These are phyloP conservation scores for Corbicula japonica DNA, from an alignment of 2,888 invertebrate species.

Conservation along the genomic window DNA sequence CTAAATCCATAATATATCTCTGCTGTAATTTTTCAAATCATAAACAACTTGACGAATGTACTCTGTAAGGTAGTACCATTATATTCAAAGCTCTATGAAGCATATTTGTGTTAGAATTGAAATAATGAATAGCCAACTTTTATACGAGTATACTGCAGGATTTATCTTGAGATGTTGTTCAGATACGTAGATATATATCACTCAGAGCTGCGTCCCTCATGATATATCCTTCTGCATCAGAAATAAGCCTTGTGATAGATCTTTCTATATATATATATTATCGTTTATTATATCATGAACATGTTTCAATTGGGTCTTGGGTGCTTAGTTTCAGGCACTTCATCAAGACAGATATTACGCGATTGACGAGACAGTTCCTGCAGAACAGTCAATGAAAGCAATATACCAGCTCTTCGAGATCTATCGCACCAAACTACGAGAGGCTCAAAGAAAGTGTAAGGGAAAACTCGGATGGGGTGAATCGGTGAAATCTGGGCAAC, in stretches of 20 bases:
- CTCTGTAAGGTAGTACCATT: too few species aligned
- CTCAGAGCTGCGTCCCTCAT: too few species aligned
- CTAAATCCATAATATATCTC: too few species aligned
- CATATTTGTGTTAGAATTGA: too few species aligned
- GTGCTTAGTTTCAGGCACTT: slow-evolving; percentile 8
- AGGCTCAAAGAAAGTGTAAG: slow-evolving; percentile 54
- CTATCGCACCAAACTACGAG: slow-evolving; percentile 62
- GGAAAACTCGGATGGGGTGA: slow-evolving; percentile 64
- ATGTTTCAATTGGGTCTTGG: slow-evolving; percentile 21
- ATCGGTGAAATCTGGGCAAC: slow-evolving; percentile 73
- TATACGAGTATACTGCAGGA: too few species aligned
- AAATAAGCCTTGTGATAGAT: background rate
- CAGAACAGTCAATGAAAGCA: too few species aligned
- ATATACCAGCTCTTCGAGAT: slow-evolving; percentile 71
- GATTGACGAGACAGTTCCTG: slow-evolving; percentile 50
- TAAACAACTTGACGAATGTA: too few species aligned
- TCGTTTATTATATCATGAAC: background rate
- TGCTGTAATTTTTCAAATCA: too few species aligned
- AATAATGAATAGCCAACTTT: too few species aligned
- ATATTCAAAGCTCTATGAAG: too few species aligned
- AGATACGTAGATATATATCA: too few species aligned
- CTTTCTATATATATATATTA: background rate
- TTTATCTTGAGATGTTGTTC: too few species aligned
- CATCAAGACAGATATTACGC: slow-evolving; percentile 24
- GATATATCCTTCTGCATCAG: background rate